Evolutionary conservation across 2,113 vertebrate genomes (phyloP), one percentile per base, ranked within the genome.

Genomic region (Seriola rivoliana): DNA sequence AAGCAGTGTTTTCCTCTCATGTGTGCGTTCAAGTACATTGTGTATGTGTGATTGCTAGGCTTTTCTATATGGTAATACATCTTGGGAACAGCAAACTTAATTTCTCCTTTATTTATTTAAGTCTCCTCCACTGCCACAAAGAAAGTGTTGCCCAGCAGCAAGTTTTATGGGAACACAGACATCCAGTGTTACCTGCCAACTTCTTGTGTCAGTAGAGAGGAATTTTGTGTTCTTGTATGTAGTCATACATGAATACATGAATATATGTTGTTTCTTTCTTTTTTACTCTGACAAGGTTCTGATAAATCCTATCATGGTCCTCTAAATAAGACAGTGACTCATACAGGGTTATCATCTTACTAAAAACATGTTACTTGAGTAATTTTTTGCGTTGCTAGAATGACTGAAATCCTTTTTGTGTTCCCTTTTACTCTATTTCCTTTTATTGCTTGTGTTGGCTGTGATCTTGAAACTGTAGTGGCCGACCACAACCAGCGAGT

Each of bases 71-170:
- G n/a, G 52, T 21, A 69, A 21, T 50, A 48, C 21, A 42, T 64
- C 68, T 42, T 57, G 9, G n/a, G 32, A 60, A 59, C 32, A 9
- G 62, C 42, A 58, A 70, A 52, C 80, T 85, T 71, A 68, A 70
- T 58, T 67, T 80, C 46, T 50, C 8, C 72, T 75, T 52, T 34
- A 48, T 81, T 87, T 75, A 76, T 85, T 78, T 82, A 81, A 75
- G 23, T 78, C 74, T 78, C 75, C 71, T 76, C 34, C 38, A 38
- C 42, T 52, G 60, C 68, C 23, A 64, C 71, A 80, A 71, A 87
- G 76, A 71, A 68, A 79, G 73, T 85, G 85, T 89, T 88, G 78
- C 84, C 55, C 52, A 85, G 90, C 86, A 87, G 73, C 85, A 77
- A n/a, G 54, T 77, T 88, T 90, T 79, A 85, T 70, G 46, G 60